phyloP scores from a whole-genome alignment of 2,797 vertebrate genomes.

The Xenentodon cancila region DNA sequence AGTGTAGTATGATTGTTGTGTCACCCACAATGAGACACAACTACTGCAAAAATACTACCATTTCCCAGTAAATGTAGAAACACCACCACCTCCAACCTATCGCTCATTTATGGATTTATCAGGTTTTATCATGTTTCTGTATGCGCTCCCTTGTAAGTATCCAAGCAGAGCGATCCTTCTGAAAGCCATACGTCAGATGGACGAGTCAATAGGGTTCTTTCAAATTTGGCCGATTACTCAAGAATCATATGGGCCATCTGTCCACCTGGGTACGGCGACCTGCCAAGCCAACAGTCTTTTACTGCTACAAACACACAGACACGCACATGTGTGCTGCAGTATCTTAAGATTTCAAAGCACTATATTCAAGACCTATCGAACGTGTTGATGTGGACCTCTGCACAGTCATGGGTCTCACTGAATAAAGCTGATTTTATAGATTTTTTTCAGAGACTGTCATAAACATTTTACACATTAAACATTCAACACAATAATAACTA shows the following conservation, averaged over 20 bases:
- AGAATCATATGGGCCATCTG: conserved; percentile 62
- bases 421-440: no score
- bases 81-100: neutral
- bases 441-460: no score
- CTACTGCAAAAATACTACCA: no score
- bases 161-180: conserved; percentile 9
- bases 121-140: conserved; percentile 13
- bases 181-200: conserved; percentile 28
- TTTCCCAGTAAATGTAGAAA: neutral
- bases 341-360: no score
- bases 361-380: no score
- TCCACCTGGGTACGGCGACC: conserved; percentile 32
- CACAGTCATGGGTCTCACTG: no score
- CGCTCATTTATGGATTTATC: conserved; percentile 11
- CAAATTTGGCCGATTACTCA: conserved; percentile 38
- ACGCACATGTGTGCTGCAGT: no score
- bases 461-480: no score
- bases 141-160: conserved; percentile 2
- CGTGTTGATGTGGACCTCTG: no score
- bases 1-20: no score
- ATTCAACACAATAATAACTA: no score
- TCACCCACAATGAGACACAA: no score
- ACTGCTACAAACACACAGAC: conserved; percentile 5
- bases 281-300: conserved; percentile 41
- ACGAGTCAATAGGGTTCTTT: conserved; percentile 54